Percentiles rank a stretch among this genome's conserved stretches.
Evolutionary conservation across 2,888 invertebrate species (phyloP).

Genomic region (Nymphalis urticae): DNA sequence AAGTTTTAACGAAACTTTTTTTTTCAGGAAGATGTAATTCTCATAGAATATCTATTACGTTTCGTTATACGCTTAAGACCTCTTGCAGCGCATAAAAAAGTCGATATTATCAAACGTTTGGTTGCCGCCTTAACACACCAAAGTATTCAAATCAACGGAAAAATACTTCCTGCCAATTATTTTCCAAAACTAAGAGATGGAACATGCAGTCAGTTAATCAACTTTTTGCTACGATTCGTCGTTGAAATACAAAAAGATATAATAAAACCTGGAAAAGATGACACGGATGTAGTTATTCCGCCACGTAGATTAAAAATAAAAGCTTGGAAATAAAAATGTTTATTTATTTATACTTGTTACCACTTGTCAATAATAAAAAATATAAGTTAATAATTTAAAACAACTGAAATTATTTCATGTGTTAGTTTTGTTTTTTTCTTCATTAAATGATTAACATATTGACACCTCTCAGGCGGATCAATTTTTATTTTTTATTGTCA

Average conservation of each 20-base stretch:
- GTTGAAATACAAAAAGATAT: constrained; percentile 76
- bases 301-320: constrained; percentile 63
- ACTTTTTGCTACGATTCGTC: constrained; percentile 77
- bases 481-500: too few species aligned
- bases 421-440: neutral
- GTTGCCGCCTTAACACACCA: constrained; percentile 86
- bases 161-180: constrained; percentile 66
- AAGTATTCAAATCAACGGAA: constrained; percentile 66
- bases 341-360: constrained; percentile 27
- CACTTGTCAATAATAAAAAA: neutral
- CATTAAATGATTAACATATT: too few species aligned
- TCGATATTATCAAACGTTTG: constrained; percentile 83
- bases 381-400: neutral
- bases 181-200: constrained; percentile 81
- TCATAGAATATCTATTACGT: constrained; percentile 87
- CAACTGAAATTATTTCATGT: neutral
- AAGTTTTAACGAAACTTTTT: constrained; percentile 11
- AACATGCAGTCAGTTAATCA: constrained; percentile 75
- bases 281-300: constrained; percentile 66
- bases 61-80: constrained; percentile 86
- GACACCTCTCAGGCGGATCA: too few species aligned
- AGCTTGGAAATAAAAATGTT: constrained; percentile 66
- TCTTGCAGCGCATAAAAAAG: constrained; percentile 81
- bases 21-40: constrained; percentile 84
- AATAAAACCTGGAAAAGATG: constrained; percentile 64